Conservation (phyloP, 2,888 invertebrate species). For the Orthosia gracilis region DNA sequence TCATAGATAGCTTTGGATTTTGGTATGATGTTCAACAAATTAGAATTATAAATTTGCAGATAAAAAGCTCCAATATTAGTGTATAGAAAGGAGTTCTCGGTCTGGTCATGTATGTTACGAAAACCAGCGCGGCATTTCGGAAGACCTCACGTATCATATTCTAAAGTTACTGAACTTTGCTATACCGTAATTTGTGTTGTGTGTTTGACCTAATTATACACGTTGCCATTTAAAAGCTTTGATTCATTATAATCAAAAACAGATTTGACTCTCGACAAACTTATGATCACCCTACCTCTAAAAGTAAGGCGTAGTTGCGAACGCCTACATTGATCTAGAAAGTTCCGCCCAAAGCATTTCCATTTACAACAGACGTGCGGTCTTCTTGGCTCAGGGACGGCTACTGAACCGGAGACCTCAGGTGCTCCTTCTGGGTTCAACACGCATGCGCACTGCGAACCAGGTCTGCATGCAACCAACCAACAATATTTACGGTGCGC, state of each 20-base stretch:
- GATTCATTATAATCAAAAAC: slow-evolving; percentile 12
- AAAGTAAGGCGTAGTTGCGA: slow-evolving; percentile 34
- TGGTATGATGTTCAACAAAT: neutral
- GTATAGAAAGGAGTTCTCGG: neutral
- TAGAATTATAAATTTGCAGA: neutral
- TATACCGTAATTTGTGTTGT: slow-evolving; percentile 19
- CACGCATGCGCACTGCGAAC: slow-evolving; percentile 77
- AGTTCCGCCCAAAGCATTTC: slow-evolving; percentile 55
- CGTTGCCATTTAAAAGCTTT: slow-evolving; percentile 3
- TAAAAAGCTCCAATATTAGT: neutral
- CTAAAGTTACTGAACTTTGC: slow-evolving; percentile 34
- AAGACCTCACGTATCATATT: slow-evolving; percentile 3
- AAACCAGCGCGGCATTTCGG: neutral
- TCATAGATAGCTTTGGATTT: slow-evolving; percentile 1
- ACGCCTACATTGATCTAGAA: slow-evolving; percentile 56
- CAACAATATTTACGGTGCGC: slow-evolving; percentile 56
- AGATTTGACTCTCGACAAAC: neutral
- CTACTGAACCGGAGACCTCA: slow-evolving; percentile 77
- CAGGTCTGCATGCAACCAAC: slow-evolving; percentile 67
- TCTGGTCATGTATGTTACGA: slow-evolving; percentile 1
- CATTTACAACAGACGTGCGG: slow-evolving; percentile 52
- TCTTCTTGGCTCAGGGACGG: slow-evolving; percentile 55
- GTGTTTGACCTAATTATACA: slow-evolving; percentile 18
- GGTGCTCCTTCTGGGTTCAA: slow-evolving; percentile 79
- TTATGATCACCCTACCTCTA: slow-evolving; percentile 1